These are phyloP conservation scores for Pedicia rivosa DNA, from an alignment of 2,888 invertebrate genomes.

Conservation along the genomic window DNA sequence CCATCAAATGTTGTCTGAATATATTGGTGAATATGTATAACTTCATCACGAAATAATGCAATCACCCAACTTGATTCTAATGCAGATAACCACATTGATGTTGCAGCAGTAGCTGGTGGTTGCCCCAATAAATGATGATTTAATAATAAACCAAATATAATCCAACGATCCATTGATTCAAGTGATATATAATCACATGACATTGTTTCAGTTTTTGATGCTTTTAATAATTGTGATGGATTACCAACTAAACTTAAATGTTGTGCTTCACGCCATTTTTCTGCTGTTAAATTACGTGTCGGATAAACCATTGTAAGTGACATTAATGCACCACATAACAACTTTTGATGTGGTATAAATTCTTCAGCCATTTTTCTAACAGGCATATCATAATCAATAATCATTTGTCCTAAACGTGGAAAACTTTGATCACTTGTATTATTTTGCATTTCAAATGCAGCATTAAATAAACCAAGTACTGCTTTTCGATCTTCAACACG, in stretches of 20 bases:
- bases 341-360: slow-evolving; percentile 84
- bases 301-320: slow-evolving; percentile 81
- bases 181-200: slow-evolving; percentile 95
- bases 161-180: slow-evolving; percentile 93
- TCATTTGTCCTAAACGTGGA: slow-evolving; percentile 92
- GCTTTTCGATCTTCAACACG: slow-evolving; percentile 96
- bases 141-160: slow-evolving; percentile 84
- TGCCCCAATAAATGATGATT: slow-evolving; percentile 80
- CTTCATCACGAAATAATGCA: slow-evolving; percentile 92
- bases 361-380: slow-evolving; percentile 92
- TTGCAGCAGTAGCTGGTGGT: slow-evolving; percentile 57
- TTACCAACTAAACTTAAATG: slow-evolving; percentile 87
- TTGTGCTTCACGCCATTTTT: slow-evolving; percentile 86
- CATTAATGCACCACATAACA: slow-evolving; percentile 69
- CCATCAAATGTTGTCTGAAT: slow-evolving; percentile 87
- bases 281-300: slow-evolving; percentile 79
- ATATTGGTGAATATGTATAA: slow-evolving; percentile 87
- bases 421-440: slow-evolving; percentile 81
- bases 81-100: slow-evolving; percentile 81
- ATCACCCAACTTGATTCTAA: slow-evolving; percentile 90
- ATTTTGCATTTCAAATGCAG: slow-evolving; percentile 92
- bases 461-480: slow-evolving; percentile 91
- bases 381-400: slow-evolving; percentile 93
- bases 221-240: slow-evolving; percentile 86
- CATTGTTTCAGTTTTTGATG: slow-evolving; percentile 88